These are phyloP conservation scores for Poliocrania exsul DNA, from an alignment of 2,797 vertebrate genomes.

Conservation along the genomic window DNA sequence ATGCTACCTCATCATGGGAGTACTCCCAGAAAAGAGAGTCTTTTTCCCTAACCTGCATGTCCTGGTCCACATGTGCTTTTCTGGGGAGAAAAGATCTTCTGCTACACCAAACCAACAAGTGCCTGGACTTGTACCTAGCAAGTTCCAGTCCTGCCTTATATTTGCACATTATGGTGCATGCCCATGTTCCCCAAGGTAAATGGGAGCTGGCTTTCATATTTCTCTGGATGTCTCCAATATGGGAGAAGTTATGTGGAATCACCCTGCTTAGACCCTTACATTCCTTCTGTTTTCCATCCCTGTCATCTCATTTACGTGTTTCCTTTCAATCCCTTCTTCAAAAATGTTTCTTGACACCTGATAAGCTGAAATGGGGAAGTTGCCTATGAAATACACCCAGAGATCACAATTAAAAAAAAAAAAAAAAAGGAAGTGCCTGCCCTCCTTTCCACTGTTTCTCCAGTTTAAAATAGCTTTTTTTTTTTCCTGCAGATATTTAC, in stretches of 20 bases:
- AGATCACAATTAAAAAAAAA: not conserved
- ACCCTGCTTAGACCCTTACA: not conserved
- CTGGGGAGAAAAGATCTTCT: not conserved
- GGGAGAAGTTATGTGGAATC: not conserved
- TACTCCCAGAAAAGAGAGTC: no score
- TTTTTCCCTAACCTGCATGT: not conserved
- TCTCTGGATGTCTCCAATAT: not conserved
- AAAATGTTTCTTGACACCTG: not conserved
- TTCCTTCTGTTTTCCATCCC: not conserved
- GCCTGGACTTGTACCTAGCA: not conserved
- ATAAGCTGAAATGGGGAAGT: not conserved
- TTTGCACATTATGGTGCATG: not conserved
- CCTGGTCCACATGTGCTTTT: rapidly evolving
- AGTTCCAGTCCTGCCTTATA: not conserved
- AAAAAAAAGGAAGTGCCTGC: not conserved
- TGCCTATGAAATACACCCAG: not conserved
- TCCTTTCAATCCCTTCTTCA: not conserved
- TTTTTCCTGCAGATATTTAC: not conserved
- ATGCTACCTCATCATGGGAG: not conserved
- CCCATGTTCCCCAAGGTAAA: not conserved
- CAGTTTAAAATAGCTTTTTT: not conserved
- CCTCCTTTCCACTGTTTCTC: not conserved
- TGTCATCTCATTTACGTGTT: not conserved
- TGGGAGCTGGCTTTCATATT: not conserved
- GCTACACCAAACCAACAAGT: not conserved